These are phyloP conservation scores for Epinephelus lanceolatus DNA, from an alignment of 2,113 vertebrate species.

Conservation along the genomic window DNA sequence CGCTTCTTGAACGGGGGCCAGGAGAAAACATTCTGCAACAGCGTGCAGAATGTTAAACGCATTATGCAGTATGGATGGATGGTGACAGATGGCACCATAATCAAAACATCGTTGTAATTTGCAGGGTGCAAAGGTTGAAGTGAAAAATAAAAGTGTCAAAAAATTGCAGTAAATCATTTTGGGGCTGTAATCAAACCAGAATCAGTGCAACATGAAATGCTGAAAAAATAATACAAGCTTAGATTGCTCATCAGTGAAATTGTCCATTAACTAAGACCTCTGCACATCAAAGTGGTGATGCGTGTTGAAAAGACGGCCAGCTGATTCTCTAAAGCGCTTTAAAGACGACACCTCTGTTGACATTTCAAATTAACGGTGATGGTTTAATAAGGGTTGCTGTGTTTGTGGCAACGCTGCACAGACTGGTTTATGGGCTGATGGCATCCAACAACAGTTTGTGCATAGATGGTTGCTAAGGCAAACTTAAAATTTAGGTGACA, in stretches of 20 bases:
- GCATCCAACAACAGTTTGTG: slow-evolving; percentile 64
- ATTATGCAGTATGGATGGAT: slow-evolving; percentile 37
- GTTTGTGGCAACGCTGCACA: slow-evolving; percentile 40
- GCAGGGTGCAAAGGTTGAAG: slow-evolving; percentile 31
- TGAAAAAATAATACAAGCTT: slow-evolving; percentile 11
- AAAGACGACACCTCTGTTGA: slow-evolving; percentile 58
- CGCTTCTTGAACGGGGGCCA: slow-evolving; percentile 31
- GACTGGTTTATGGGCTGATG: slow-evolving; percentile 63
- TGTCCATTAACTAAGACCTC: slow-evolving; percentile 21
- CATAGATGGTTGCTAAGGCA: slow-evolving; percentile 73
- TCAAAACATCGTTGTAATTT: slow-evolving; percentile 16
- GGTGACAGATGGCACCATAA: slow-evolving; percentile 52
- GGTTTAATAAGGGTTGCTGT: slow-evolving; percentile 55
- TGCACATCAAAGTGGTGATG: slow-evolving; percentile 50
- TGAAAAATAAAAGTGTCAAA: slow-evolving; percentile 37
- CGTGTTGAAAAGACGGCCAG: slow-evolving; percentile 7
- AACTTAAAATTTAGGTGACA: slow-evolving; percentile 58
- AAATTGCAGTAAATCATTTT: slow-evolving; percentile 34
- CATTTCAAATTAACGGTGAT: slow-evolving; percentile 62
- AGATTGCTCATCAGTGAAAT: slow-evolving; percentile 37
- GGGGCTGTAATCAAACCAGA: slow-evolving; percentile 42
- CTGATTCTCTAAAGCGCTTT: slow-evolving; percentile 42
- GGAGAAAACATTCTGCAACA: slow-evolving; percentile 22
- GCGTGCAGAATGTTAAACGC: slow-evolving; percentile 55
- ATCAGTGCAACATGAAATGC: neutral